Percentiles rank a stretch among this genome's conserved stretches.
Evolutionary conservation across 2,888 invertebrate genomes (phyloP).

Genomic region (Euplagia quadripunctaria): DNA sequence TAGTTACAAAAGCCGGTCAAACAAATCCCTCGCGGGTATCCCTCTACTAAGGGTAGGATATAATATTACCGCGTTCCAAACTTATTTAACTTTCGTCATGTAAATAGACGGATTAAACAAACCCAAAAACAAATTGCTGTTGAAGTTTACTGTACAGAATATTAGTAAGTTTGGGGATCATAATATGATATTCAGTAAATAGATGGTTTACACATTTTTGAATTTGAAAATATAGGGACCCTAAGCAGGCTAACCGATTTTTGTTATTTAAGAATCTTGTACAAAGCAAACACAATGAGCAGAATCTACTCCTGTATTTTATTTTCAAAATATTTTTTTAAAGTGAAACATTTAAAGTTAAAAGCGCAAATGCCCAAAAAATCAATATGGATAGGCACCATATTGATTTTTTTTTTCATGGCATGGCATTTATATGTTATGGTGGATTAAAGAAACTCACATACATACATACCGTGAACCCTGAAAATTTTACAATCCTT

Average conservation of each 20-base stretch:
- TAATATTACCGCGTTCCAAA: slow-evolving; percentile 16
- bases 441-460: too few species aligned
- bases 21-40: slow-evolving; percentile 19
- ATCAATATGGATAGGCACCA: too few species aligned
- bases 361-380: too few species aligned
- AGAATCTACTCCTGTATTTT: not conserved
- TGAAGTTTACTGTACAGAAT: not conserved
- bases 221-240: not conserved
- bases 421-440: too few species aligned
- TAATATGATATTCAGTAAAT: not conserved
- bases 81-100: slow-evolving; percentile 19
- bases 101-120: slow-evolving; percentile 3
- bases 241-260: not conserved
- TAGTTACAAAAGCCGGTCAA: slow-evolving; percentile 17
- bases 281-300: not conserved
- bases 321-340: not conserved
- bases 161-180: not conserved
- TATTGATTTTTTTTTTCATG: too few species aligned
- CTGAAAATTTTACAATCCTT: too few species aligned
- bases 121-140: slow-evolving; percentile 1
- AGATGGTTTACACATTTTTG: not conserved
- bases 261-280: not conserved
- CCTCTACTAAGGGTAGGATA: not conserved
- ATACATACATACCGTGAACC: too few species aligned
- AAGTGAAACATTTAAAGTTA: too few species aligned